Evolutionary conservation across 2,113 vertebrate species (phyloP), one percentile per base, ranked within the genome.

Genomic region (Pterocles burchelli): DNA sequence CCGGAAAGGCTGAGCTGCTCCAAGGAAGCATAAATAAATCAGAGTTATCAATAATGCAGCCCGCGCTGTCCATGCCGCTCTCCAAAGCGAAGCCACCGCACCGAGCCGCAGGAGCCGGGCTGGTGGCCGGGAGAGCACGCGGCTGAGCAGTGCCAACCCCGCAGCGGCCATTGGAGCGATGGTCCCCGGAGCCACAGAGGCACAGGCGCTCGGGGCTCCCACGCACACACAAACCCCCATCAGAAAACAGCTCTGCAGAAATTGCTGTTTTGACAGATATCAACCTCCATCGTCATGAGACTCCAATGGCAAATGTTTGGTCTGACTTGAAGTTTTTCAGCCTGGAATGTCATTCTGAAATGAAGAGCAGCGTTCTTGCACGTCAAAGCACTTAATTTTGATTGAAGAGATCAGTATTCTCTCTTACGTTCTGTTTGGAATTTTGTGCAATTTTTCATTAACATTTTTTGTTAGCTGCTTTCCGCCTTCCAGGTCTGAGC

Each of bases 1-100:
- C 71, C 3, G 4, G 65, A 33, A 88, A 86, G 76, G 65, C 65
- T 11, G 79, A 74, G 85, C 72, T 55, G 59, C 31, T 77, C 51
- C 61, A 51, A 13, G 49, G 83, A 66, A 55, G 55, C 83, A 93
- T 92, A 75, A 96, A 95, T 93, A 95, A 95, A 92, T 77, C 46
- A 80, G 66, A 1, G 18, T 77, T 84, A 90, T 95, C 86, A 96
- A 92, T 92, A 94, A 95, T 77, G 80, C 92, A 95, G 82, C 84
- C 79, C 19, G 7, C 36, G 1, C 43, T 8, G 29, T 26, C 85
- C 93, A 49, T 6, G 5, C 19, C 7, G 3, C 7, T 0, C 45
- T 82, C 45, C 1, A 0, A 9, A n/a, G 72, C 59, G 92, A 83
- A 90, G 61, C 6, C 61, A 36, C 49, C 1, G 4, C 3, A 5